Percentiles rank a stretch among this genome's conserved stretches.
Conservation (phyloP, 2,888 invertebrate species). For the Troides oblongomaculatus region DNA sequence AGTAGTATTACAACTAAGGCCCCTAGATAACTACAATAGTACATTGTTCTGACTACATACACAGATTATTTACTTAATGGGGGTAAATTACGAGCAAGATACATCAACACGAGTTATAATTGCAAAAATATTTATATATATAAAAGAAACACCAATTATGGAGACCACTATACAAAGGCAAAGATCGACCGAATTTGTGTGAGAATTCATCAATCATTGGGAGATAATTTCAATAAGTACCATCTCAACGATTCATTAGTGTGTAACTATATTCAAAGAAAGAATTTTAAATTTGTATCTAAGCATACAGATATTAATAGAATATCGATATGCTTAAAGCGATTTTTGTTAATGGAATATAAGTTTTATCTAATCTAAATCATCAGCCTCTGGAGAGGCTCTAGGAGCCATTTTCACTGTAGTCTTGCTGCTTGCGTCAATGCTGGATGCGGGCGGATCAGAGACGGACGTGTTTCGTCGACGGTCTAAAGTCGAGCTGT, state of each 20-base stretch:
- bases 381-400: conserved; percentile 62
- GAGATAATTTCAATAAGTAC: conserved; percentile 21
- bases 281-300: conserved; percentile 19
- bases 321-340: conserved; percentile 19
- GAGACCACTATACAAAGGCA: neutral
- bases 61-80: conserved; percentile 1
- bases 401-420: conserved; percentile 48
- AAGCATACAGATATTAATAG: neutral
- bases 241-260: conserved; percentile 5
- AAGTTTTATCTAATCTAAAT: conserved; percentile 51
- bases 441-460: conserved; percentile 43
- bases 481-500: conserved; percentile 61
- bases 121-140: neutral
- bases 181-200: conserved; percentile 5
- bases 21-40: conserved; percentile 13
- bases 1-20: conserved; percentile 21
- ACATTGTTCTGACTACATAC: conserved; percentile 21
- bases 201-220: neutral
- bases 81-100: conserved; percentile 1
- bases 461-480: conserved; percentile 55
- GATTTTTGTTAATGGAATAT: conserved; percentile 27
- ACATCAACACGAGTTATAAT: conserved; percentile 4
- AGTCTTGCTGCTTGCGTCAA: conserved; percentile 30
- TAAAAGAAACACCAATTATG: conserved; percentile 4
- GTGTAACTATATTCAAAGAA: conserved; percentile 11